Evolutionary conservation across 2,797 vertebrate genomes (phyloP), one percentile per base, ranked within the genome.

Genomic region (Myoxocephalus aenaeus): DNA sequence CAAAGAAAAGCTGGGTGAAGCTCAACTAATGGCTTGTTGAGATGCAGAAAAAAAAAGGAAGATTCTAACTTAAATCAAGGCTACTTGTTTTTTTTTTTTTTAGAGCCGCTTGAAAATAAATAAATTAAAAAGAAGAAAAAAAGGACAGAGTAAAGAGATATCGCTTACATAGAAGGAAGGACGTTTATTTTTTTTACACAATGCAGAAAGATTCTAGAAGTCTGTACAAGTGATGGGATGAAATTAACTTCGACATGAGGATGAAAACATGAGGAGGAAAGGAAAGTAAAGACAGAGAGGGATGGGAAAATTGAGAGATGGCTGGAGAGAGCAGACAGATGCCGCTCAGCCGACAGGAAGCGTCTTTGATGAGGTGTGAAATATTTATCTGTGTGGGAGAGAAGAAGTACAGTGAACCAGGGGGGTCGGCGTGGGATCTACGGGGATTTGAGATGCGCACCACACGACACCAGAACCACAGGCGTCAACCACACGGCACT

Each of bases 111-210:
- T 85, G 50, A 90, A 89, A 92, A 90, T 83, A 82, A 88, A 91
- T 76, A 90, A 90, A 88, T 80, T 7, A 78, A 90, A 89, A 78
- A 82, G 53, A 46, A 65, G 29, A 70, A 82, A 87, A 83, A 90
- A 81, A 81, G 80, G 90, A 92, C 80, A 92, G 90, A 94, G 88
- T 81, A 86, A 93, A 91, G 89, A 92, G 89, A 95, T 91, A 92
- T 86, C 89, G 91, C 88, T 86, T 91, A 95, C 92, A 94, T 90
- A 92, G 93, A 94, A 94, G 92, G 92, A 90, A 94, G 92, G 95
- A 96, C 91, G 93, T 97, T 99, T 95, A 98, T 94, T 96, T 96
- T 27, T 27, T 96, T 97, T 96, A 98, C 96, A 98, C 87, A 95
- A 92, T 90, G 92, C 93, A 93, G 93, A 94, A 92, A 91, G 93